Base-by-base conservation (phyloP, 2,797 vertebrate species). In the Artibeus jamaicensis region DNA sequence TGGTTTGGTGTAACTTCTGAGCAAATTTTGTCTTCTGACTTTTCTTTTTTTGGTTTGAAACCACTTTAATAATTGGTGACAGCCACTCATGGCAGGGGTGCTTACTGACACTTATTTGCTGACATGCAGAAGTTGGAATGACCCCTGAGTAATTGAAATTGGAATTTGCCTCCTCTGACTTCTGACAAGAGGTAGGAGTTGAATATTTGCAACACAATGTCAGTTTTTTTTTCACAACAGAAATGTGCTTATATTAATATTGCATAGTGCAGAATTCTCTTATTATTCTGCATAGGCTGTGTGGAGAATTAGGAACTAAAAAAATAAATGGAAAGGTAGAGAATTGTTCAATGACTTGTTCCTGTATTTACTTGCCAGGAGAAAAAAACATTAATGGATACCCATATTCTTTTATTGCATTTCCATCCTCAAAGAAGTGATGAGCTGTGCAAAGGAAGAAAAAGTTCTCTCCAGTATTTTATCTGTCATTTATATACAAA, bases 401-500 rank as follows among this genome's bases (percentile, higher is more conserved):
- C 93, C 44, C 39, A 77, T 57, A 18, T 95, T 91, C 88, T 93
- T 96, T 97, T 93, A 89, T 94, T 93, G 86, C 92, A 55, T 76
- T 93, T 96, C 81, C 73, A 86, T 78, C 37, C 89, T 95, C 53
- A 96, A 94, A 93, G 88, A 97, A 94, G 93, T 82, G 76, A 74
- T 86, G 86, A 86, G 44, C 55, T 86, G 37, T 90, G 46, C 22
- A 93, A 65, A 89, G 74, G 91, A 82, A 91, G 85, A 78, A 89
- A 95, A 96, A 65, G 34, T 65, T 32, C 68, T 94, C 0, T 0
- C 85, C 46, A 96, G 1, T 95, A 93, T 92, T 94, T 96, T 93
- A 94, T 96, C 68, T 96, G 83, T 70, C 91, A 84, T 96, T 96
- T 93, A 86, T 92, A 83, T 96, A 93, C 68, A 97, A 96, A 96